Conservation (phyloP, 1,140 invertebrate genomes). For the Mya arenaria region DNA sequence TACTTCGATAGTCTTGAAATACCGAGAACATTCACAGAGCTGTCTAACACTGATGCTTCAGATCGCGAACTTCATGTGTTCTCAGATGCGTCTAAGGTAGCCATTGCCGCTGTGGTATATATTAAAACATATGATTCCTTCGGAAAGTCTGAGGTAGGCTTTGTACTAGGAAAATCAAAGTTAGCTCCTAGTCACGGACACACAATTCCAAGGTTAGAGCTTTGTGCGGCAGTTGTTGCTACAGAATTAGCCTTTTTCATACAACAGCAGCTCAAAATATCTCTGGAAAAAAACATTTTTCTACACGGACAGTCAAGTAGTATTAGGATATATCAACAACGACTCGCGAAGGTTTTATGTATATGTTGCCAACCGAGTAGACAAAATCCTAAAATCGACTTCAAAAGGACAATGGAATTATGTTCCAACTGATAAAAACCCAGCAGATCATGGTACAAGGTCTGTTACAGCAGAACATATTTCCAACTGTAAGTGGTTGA, state of each 20-base stretch:
- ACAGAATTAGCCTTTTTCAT: conserved; percentile 13
- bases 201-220: conserved; percentile 43
- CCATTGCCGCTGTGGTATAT: conserved; percentile 33
- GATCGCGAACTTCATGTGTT: conserved; percentile 38
- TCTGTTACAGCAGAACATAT: background rate
- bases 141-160: background rate
- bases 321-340: conserved; percentile 55
- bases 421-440: conserved; percentile 2
- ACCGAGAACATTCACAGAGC: background rate
- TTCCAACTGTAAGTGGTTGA: background rate
- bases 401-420: conserved; percentile 19
- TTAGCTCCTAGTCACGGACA: conserved; percentile 40
- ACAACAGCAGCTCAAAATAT: background rate
- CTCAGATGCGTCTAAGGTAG: conserved; percentile 54
- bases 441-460: no score
- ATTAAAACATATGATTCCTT: conserved; percentile 39
- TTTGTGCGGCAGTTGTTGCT: conserved; percentile 27
- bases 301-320: conserved; percentile 30
- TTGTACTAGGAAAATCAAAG: conserved; percentile 34
- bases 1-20: conserved; percentile 40
- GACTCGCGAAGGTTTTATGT: conserved; percentile 14
- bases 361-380: conserved; percentile 42
- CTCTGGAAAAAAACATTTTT: background rate
- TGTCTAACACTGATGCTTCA: background rate
- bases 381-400: background rate